phyloP scores from a whole-genome alignment of 2,888 invertebrate genomes.

The Caenorhabditis uteleia region DNA sequence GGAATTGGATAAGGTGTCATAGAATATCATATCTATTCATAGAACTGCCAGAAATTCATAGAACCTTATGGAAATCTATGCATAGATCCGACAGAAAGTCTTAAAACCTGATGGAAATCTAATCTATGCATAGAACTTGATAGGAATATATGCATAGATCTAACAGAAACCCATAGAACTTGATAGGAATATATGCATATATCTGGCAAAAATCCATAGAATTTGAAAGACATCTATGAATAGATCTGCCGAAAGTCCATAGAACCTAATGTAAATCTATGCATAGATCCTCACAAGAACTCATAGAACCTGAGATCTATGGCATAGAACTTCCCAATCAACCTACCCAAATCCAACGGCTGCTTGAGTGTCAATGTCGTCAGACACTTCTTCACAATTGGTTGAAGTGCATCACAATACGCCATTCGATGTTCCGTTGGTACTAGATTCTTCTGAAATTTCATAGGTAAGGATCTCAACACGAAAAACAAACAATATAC shows the following conservation, averaged over 20 bases:
- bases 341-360: not conserved
- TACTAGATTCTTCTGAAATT: not conserved
- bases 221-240: no score
- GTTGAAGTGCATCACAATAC: constrained; percentile 5
- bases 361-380: constrained; percentile 1
- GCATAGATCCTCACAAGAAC: no score
- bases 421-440: constrained; percentile 1
- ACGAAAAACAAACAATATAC: not conserved
- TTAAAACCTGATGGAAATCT: no score
- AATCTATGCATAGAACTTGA: no score
- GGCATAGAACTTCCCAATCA: not conserved
- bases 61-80: not conserved
- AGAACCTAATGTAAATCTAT: no score
- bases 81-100: no score
- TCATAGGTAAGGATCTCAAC: not conserved
- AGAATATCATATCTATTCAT: not conserved
- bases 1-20: constrained; percentile 5
- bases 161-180: no score
- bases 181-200: no score
- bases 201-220: no score
- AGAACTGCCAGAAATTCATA: not conserved
- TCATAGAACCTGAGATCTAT: not conserved
- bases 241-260: no score
- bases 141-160: no score
- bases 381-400: not conserved